phyloP scores from a whole-genome alignment of 2,888 invertebrate genomes.

The Philopedon plagiatum region DNA sequence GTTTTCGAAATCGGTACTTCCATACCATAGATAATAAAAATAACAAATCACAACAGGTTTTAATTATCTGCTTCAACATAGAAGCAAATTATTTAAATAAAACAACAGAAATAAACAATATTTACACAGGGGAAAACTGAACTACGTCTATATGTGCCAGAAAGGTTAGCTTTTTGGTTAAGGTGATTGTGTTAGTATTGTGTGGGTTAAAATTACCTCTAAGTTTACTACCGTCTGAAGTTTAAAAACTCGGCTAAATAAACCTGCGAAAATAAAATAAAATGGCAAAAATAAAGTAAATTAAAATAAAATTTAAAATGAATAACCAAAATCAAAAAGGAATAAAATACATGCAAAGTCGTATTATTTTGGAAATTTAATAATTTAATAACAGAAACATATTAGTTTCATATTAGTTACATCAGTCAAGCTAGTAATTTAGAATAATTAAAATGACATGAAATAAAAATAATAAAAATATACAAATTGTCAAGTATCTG shows the following conservation, averaged over 20 bases:
- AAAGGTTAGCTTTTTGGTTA: conserved; percentile 51
- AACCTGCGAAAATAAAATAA: conserved; percentile 58
- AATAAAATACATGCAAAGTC: conserved; percentile 19
- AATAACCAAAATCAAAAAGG: conserved; percentile 32
- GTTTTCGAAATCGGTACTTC: too few species aligned
- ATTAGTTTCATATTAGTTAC: conserved; percentile 13
- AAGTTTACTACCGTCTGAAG: conserved; percentile 54
- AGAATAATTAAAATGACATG: neutral
- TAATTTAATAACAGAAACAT: neutral
- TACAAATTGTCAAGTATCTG: neutral
- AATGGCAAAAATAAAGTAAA: conserved; percentile 55
- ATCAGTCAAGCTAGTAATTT: neutral
- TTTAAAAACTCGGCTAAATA: conserved; percentile 54
- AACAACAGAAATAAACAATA: conserved; percentile 53
- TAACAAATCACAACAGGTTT: too few species aligned
- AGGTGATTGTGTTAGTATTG: conserved; percentile 45
- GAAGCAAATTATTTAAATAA: conserved; percentile 37
- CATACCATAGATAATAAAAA: too few species aligned
- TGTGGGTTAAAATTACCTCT: conserved; percentile 57
- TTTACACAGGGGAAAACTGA: conserved; percentile 59
- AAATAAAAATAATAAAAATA: neutral
- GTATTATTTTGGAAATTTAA: neutral
- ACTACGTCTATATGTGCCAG: conserved; percentile 57
- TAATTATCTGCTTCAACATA: conserved; percentile 16
- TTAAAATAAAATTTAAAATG: conserved; percentile 49